Evolutionary conservation across 1,140 invertebrate species (phyloP).

Genomic region (Penaeus vannamei): DNA sequence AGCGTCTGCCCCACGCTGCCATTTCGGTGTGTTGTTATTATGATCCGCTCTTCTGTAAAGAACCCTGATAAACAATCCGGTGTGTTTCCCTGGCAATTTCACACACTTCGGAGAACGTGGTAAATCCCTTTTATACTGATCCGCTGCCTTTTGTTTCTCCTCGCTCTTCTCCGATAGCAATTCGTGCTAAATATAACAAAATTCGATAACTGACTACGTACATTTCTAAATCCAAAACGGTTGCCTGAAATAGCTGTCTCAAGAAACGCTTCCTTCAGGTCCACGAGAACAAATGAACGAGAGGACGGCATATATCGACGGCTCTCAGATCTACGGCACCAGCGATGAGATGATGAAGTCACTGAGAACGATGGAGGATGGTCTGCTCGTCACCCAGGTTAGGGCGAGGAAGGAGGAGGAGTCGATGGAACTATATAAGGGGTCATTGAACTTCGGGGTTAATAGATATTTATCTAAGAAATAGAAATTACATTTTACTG

Average conservation of each 20-base stretch:
- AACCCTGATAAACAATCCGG: too few relatives aligned
- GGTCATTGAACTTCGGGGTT: neutral
- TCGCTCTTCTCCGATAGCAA: too few relatives aligned
- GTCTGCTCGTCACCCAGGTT: constrained; percentile 69
- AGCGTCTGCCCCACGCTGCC: constrained; percentile 81
- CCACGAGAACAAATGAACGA: constrained; percentile 85
- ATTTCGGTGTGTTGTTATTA: constrained; percentile 63
- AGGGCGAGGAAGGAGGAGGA: neutral
- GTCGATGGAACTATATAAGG: neutral
- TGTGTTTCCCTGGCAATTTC: neutral
- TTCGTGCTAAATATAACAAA: too few relatives aligned
- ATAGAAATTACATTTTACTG: too few relatives aligned
- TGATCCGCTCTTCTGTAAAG: neutral
- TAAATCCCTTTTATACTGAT: too few relatives aligned
- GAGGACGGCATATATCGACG: constrained; percentile 91
- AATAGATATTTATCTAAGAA: too few relatives aligned
- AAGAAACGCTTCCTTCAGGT: constrained; percentile 73
- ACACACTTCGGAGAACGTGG: neutral
- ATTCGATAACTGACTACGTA: neutral
- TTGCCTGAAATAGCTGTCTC: too few relatives aligned
- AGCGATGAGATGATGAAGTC: constrained; percentile 82
- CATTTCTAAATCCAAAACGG: neutral
- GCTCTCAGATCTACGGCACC: constrained; percentile 91
- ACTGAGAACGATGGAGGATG: constrained; percentile 80
- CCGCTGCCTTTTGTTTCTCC: too few relatives aligned